Percentiles rank a stretch among this genome's conserved stretches.
These are phyloP conservation scores for Cheilosia scutellata DNA, from an alignment of 2,888 invertebrate species.

Conservation along the genomic window DNA sequence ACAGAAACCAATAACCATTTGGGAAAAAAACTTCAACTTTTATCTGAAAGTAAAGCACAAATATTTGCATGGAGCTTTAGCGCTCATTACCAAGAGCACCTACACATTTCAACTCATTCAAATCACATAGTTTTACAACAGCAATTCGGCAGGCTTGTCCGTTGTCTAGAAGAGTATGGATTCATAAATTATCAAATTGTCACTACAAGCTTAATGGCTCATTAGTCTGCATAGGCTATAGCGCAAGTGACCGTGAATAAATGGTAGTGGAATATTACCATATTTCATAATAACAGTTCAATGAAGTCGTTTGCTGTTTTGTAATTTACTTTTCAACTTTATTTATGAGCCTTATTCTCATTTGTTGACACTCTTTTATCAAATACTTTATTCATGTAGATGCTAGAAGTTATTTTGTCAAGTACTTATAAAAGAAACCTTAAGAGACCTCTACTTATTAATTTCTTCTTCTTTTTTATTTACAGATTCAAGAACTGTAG, in stretches of 20 bases:
- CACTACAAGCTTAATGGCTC: background rate
- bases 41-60: too few relatives aligned
- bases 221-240: background rate
- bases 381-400: too few relatives aligned
- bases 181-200: background rate
- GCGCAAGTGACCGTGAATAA: background rate
- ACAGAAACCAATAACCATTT: too few relatives aligned
- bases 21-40: too few relatives aligned
- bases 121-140: background rate
- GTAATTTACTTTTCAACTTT: background rate
- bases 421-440: too few relatives aligned
- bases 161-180: background rate
- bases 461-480: background rate
- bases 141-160: background rate
- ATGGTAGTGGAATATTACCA: background rate
- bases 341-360: background rate
- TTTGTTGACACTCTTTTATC: too few relatives aligned
- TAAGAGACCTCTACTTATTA: too few relatives aligned
- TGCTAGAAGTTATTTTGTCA: too few relatives aligned
- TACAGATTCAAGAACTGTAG: constrained; percentile 20
- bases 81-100: too few relatives aligned
- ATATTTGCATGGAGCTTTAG: too few relatives aligned
- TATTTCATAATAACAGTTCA: constrained; percentile 1
- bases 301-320: constrained; percentile 15
- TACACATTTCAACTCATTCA: too few relatives aligned